Percentiles rank a stretch among this genome's conserved stretches.
phyloP scores from a whole-genome alignment of 35 echinoderm and acorn worm species.

The Lytechinus variegatus region DNA sequence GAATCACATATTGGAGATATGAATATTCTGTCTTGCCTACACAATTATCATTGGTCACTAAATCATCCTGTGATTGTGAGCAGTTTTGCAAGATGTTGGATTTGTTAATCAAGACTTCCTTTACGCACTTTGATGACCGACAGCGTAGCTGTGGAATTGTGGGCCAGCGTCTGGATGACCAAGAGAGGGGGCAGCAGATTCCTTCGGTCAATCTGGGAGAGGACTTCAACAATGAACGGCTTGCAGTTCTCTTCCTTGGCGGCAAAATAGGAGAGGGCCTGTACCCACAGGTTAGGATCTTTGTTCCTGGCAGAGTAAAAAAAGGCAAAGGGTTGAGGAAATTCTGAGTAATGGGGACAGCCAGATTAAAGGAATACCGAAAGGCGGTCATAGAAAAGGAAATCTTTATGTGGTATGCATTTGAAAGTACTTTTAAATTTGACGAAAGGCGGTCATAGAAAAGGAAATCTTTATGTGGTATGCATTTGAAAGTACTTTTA shows the following conservation, averaged over 20 bases:
- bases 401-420: too few species aligned
- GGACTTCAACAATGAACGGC: conserved; percentile 81
- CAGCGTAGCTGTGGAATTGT: conserved; percentile 94
- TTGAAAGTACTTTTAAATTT: too few species aligned
- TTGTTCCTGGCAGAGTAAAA: conserved; percentile 64
- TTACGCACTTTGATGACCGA: conserved; percentile 87
- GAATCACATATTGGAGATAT: too few species aligned
- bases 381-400: neutral
- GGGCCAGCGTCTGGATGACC: conserved; percentile 94
- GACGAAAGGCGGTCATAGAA: too few species aligned
- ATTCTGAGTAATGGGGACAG: neutral
- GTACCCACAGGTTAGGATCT: conserved; percentile 97
- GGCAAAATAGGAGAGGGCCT: conserved; percentile 96
- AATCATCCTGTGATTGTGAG: too few species aligned
- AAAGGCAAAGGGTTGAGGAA: neutral
- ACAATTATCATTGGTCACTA: too few species aligned
- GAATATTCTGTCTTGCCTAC: too few species aligned
- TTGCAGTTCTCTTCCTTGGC: conserved; percentile 96
- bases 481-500: too few species aligned
- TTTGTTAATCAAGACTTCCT: too few species aligned
- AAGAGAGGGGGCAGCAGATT: conserved; percentile 89
- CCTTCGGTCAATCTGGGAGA: conserved; percentile 84
- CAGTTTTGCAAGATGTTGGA: too few species aligned
- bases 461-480: too few species aligned
- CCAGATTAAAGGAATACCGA: neutral